Evolutionary conservation across 2,888 invertebrate species (phyloP), one percentile per base, ranked within the genome.

Genomic region (Meteorus cinctellus): DNA sequence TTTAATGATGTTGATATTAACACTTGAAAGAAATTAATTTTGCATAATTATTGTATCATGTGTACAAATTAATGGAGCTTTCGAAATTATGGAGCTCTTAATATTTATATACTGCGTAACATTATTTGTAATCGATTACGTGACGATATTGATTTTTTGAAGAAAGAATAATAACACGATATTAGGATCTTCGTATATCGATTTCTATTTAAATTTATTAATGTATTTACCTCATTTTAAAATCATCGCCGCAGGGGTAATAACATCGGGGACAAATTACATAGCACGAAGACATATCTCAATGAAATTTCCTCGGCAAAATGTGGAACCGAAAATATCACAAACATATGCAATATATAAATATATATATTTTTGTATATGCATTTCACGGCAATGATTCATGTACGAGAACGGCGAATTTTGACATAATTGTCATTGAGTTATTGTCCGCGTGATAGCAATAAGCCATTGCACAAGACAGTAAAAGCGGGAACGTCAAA

Each of bases 141-240:
- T 6, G 19, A 55, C n/a, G 19, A 55, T 19, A 55, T 55, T 55
- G 55, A 55, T 55, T 55, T 24, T 4, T 34, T 2, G 8, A 8
- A 6, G 8, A 24, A 24, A 55, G 19, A 10, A 55, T 55, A n/a
- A 19, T 24, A n/a, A 8, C 19, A 55, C n/a, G 19, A 19, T n/a
- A 19, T 55, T 19, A 6, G 19, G 36, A 36, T 48, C 27, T 59
- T 29, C 1, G 1, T 62, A 36, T 55, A 36, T 24, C 29, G 4
- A 16, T 74, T 71, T 70, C n/a, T 45, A 24, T 36, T 29, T n/a
- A n/a, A 12, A 75, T 14, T 59, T 45, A 51, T 16, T 51, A 3
- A 51, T 48, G 73, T 69, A 79, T 82, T 34, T 83, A 84, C 83
- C 82, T 83, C 80, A 78, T 78, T 63, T 79, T 77, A 76, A 77